phyloP scores from a whole-genome alignment of 2,888 invertebrate genomes.

The Notodonta ziczac region DNA sequence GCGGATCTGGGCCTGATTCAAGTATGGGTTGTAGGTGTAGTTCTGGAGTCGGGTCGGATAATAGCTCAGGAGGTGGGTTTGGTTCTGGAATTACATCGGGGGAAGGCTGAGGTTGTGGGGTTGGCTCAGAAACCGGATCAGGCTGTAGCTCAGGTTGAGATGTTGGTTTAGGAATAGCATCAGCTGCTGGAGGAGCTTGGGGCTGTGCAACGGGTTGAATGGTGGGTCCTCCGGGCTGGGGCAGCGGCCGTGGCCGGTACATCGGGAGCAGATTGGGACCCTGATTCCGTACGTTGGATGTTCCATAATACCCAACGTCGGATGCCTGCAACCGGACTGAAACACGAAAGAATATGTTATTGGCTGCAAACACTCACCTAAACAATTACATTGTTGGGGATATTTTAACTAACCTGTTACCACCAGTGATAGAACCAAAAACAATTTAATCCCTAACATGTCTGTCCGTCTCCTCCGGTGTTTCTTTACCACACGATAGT shows the following conservation, averaged over 20 bases:
- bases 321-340: constrained; percentile 13
- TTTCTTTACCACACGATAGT: constrained; percentile 8
- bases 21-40: background rate
- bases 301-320: constrained; percentile 32
- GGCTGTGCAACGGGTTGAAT: background rate
- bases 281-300: constrained; percentile 38
- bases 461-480: constrained; percentile 10
- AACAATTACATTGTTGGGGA: constrained; percentile 13
- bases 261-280: constrained; percentile 13
- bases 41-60: constrained; percentile 3
- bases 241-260: constrained; percentile 9
- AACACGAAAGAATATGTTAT: constrained; percentile 18
- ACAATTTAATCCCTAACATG: constrained; percentile 36
- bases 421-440: constrained; percentile 44
- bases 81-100: constrained; percentile 10
- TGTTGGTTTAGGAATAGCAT: constrained; percentile 3
- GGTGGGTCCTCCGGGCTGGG: background rate
- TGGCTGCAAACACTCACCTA: constrained; percentile 10
- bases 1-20: background rate
- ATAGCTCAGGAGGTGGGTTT: constrained; percentile 6
- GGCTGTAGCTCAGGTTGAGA: constrained; percentile 6
- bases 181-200: background rate
- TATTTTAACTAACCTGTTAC: constrained; percentile 48
- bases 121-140: constrained; percentile 10
- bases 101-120: constrained; percentile 4